Evolutionary conservation across 2,888 invertebrate species (phyloP), one percentile per base, ranked within the genome.

Genomic region (Drepana falcataria): DNA sequence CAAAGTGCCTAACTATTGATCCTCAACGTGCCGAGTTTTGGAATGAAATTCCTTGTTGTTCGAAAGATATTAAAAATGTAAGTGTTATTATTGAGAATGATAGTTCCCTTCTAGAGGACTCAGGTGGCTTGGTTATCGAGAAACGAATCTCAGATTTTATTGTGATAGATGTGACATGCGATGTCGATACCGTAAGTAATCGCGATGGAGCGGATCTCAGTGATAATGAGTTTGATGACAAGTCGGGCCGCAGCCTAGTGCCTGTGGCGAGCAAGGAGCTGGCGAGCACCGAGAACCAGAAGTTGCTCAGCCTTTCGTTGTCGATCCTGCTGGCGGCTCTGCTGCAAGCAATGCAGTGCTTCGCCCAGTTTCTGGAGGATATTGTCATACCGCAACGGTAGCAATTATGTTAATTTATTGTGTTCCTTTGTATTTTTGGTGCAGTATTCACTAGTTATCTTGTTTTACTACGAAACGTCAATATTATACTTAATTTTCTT

Each of bases 281-380:
- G 52, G 92, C 78, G 51, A 77, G 76, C 60, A 81, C 82, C 4
- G 91, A 91, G 64, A 87, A 79, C 64, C 86, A 89, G 69, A 93
- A 92, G 77, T 74, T 93, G 66, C 91, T 93, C 51, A 93, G 93
- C 61, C 75, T 93, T 54, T 93, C 93, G 34, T 74, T 93, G 44
- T 93, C 93, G 49, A 87, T 93, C 62, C 80, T 93, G 21, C 83
- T 93, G 51, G 93, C 93, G 34, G 93, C 93, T 37, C 73, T 93
- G 67, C 69, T 93, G 44, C 93, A 93, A 77, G 93, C 93, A 62
- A 92, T 93, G 78, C 91, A 93, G 58, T 93, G 93, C 76, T 91
- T 93, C 68, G 93, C 93, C 48, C 92, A 93, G 77, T 91, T 93
- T 70, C 83, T 93, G 65, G 93, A 93, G 69, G 93, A 93, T 67